Percentiles rank a stretch among this genome's conserved stretches.
phyloP scores from a whole-genome alignment of 2,888 invertebrate genomes.

The Spilarctia lutea region DNA sequence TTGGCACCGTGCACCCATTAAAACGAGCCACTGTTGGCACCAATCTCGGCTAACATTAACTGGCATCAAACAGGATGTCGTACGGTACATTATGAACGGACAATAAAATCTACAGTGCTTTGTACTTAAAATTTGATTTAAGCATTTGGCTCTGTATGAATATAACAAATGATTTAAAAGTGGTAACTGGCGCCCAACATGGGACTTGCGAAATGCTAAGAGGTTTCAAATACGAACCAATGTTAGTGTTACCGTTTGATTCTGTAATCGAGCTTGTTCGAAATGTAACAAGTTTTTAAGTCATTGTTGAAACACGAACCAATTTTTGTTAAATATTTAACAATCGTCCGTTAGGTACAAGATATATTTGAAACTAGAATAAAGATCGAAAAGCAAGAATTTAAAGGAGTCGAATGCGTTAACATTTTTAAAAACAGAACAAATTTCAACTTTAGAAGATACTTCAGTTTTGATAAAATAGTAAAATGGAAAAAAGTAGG shows the following conservation, averaged over 20 bases:
- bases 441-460: too few relatives aligned
- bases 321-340: too few relatives aligned
- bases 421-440: background rate
- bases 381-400: background rate
- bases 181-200: slow-evolving; percentile 66
- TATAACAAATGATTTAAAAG: slow-evolving; percentile 46
- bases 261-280: background rate
- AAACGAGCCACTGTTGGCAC: slow-evolving; percentile 75
- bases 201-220: slow-evolving; percentile 36
- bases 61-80: slow-evolving; percentile 82
- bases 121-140: slow-evolving; percentile 69
- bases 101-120: slow-evolving; percentile 77
- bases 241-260: background rate
- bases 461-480: background rate
- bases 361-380: background rate
- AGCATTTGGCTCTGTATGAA: slow-evolving; percentile 56
- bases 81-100: slow-evolving; percentile 80
- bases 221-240: background rate
- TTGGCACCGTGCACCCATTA: slow-evolving; percentile 80
- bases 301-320: too few relatives aligned
- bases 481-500: background rate
- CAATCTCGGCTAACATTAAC: slow-evolving; percentile 75
- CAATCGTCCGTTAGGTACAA: background rate
- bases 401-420: background rate
- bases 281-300: background rate